Percentiles rank a stretch among this genome's conserved stretches.
Evolutionary conservation across 2,888 invertebrate genomes (phyloP).

Genomic region (Melikaiella ostensackeni): DNA sequence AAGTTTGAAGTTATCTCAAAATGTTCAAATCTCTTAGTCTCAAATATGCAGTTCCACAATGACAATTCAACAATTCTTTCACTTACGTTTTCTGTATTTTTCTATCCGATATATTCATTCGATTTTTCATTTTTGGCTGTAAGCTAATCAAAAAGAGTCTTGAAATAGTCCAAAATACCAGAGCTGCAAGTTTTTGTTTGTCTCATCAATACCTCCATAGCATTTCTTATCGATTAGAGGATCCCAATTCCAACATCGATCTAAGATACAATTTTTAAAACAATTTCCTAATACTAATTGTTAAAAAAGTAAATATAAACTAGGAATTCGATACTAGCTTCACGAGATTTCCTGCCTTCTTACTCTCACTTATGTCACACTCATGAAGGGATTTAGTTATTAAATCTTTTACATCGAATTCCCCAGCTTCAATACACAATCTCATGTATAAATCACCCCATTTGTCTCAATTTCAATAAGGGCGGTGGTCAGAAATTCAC

Average conservation of each 20-base stretch:
- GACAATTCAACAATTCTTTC: not conserved
- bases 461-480: too few species aligned
- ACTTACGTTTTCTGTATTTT: conserved; percentile 59
- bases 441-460: too few species aligned
- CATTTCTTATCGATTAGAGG: conserved; percentile 89
- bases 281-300: too few species aligned
- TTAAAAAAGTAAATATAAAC: too few species aligned
- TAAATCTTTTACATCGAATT: conserved; percentile 85
- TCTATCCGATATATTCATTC: conserved; percentile 91
- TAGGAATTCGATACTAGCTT: conserved; percentile 75
- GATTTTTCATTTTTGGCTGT: conserved; percentile 85
- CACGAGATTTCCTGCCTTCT: conserved; percentile 86
- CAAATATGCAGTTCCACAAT: not conserved
- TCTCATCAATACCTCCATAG: conserved; percentile 89
- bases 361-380: conserved; percentile 91
- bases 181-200: conserved; percentile 85
- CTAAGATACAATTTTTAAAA: conserved; percentile 66
- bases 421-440: conserved; percentile 88
- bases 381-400: conserved; percentile 85
- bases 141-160: conserved; percentile 87
- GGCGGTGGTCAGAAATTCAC: too few species aligned
- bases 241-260: conserved; percentile 82
- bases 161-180: conserved; percentile 89
- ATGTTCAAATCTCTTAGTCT: too few species aligned
- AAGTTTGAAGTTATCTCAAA: too few species aligned